These are phyloP conservation scores for Gadus chalcogrammus DNA, from an alignment of 2,113 vertebrate genomes.

Conservation along the genomic window DNA sequence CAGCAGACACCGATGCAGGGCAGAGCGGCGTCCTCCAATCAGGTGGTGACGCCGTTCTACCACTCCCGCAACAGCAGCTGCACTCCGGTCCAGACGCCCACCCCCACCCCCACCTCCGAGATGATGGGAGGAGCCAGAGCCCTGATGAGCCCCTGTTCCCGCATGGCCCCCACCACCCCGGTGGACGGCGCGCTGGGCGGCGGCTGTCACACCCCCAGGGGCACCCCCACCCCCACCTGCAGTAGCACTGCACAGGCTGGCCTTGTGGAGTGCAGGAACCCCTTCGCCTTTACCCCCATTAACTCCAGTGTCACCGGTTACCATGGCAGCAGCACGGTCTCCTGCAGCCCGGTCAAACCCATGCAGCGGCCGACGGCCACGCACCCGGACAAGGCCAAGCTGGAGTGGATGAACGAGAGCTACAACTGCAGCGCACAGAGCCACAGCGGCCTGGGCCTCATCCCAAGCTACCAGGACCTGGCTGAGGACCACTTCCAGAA, in stretches of 20 bases:
- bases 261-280: conserved; percentile 96
- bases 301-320: conserved; percentile 90
- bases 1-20: conserved; percentile 72
- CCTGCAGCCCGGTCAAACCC: conserved; percentile 93
- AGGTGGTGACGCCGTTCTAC: conserved; percentile 77
- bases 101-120: conserved; percentile 84
- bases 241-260: conserved; percentile 94
- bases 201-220: conserved; percentile 89
- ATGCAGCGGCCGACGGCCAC: conserved; percentile 98
- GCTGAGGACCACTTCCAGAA: conserved; percentile 97
- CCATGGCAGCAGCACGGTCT: conserved; percentile 88
- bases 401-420: conserved; percentile 97
- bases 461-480: conserved; percentile 90
- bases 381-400: conserved; percentile 93
- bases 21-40: conserved; percentile 72
- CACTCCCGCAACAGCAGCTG: conserved; percentile 79
- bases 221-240: conserved; percentile 94
- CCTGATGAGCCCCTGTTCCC: conserved; percentile 84
- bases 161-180: conserved; percentile 85
- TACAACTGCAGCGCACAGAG: conserved; percentile 74
- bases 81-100: conserved; percentile 82
- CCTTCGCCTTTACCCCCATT: conserved; percentile 96
- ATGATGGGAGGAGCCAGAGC: conserved; percentile 82
- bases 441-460: conserved; percentile 79
- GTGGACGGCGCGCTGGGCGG: conserved; percentile 92